Percentiles rank a stretch among this genome's conserved stretches.
Conservation (phyloP, 2,797 vertebrate genomes). For the Malacoraja senta region DNA sequence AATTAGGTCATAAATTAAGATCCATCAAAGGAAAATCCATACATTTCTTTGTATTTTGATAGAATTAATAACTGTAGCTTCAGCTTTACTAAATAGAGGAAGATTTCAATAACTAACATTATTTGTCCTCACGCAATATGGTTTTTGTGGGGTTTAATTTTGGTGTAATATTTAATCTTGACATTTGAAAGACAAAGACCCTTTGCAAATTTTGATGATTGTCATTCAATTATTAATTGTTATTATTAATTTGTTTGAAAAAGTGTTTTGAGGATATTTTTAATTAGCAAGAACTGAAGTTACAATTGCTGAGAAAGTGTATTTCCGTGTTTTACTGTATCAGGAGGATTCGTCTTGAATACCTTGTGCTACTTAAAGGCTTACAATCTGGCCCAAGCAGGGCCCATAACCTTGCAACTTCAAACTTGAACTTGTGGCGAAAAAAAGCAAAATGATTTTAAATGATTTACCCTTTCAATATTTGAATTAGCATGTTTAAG, state of each 20-base stretch:
- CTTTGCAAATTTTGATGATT: background rate
- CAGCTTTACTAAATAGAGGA: background rate
- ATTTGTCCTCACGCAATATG: background rate
- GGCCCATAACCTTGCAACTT: background rate
- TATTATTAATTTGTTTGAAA: background rate
- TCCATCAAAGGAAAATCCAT: background rate
- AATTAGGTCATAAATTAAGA: background rate
- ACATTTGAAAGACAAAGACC: background rate
- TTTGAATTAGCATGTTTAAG: background rate
- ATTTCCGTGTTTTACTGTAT: background rate
- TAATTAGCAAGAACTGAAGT: background rate
- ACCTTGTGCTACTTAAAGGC: background rate
- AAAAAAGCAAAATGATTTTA: too few relatives aligned
- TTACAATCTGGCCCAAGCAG: background rate
- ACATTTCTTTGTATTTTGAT: background rate
- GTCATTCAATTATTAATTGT: background rate
- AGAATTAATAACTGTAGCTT: background rate
- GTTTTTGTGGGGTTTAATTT: background rate
- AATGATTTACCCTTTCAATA: background rate
- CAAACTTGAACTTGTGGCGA: background rate
- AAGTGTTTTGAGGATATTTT: conserved; percentile 5
- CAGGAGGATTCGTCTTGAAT: background rate
- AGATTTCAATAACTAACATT: background rate
- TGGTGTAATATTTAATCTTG: background rate
- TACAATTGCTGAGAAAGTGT: background rate